phyloP scores from a whole-genome alignment of 1,140 invertebrate genomes.

The Drosophila nasuta region DNA sequence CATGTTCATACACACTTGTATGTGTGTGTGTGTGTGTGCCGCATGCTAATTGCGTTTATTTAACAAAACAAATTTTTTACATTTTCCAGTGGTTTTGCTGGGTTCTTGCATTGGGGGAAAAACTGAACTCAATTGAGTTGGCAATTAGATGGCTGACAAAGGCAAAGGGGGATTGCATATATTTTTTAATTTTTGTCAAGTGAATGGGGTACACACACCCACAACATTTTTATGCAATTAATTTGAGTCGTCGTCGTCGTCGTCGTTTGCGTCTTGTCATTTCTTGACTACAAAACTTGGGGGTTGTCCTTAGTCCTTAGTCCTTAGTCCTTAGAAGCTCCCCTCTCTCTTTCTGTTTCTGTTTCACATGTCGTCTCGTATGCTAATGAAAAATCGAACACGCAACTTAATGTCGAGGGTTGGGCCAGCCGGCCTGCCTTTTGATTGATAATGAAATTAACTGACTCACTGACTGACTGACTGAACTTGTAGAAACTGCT shows the following conservation, averaged over 20 bases:
- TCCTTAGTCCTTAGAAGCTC: constrained; percentile 11
- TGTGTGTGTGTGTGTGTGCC: background rate
- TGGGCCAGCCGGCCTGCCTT: constrained; percentile 25
- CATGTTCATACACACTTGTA: constrained; percentile 25
- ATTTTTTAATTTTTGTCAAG: background rate
- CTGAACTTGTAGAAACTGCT: constrained; percentile 50
- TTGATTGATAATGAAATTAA: constrained; percentile 82
- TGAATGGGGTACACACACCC: constrained; percentile 20
- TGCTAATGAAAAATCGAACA: constrained; percentile 83
- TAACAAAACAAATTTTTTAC: constrained; percentile 78
- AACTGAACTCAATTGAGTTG: constrained; percentile 68
- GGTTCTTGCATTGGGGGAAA: background rate
- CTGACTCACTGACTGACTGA: constrained; percentile 47
- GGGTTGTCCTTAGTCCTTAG: constrained; percentile 36
- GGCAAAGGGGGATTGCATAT: constrained; percentile 23
- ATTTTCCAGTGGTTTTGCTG: too few species aligned
- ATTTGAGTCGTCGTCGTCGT: constrained; percentile 68
- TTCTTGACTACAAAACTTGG: constrained; percentile 23
- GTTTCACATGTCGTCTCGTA: constrained; percentile 49
- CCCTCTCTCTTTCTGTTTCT: too few species aligned
- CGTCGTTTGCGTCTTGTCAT: constrained; percentile 61
- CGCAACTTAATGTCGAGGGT: constrained; percentile 29
- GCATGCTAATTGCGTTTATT: constrained; percentile 80
- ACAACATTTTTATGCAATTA: constrained; percentile 79
- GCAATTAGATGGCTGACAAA: constrained; percentile 62